Conservation (phyloP, 2,888 invertebrate genomes). For the Nomada flava region DNA sequence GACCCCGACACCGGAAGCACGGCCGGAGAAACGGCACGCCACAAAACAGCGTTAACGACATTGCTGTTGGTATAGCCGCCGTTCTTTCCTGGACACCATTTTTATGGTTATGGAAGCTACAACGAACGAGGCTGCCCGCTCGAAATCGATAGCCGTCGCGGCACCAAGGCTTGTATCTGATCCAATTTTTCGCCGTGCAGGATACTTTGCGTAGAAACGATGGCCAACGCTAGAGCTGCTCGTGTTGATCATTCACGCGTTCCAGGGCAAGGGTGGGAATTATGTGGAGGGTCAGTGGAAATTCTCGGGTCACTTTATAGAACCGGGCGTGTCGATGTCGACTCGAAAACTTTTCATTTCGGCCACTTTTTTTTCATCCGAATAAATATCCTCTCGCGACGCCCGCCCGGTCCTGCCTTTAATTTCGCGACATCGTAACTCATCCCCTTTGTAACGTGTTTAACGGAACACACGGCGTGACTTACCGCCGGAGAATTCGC, state of each 20-base stretch:
- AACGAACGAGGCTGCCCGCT: not conserved
- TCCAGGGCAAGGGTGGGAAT: not conserved
- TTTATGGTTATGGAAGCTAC: slow-evolving; percentile 31
- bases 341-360: not conserved
- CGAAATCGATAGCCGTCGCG: slow-evolving; percentile 12
- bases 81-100: slow-evolving; percentile 8
- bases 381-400: not conserved
- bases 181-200: not conserved
- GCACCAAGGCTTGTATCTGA: not conserved
- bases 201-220: not conserved
- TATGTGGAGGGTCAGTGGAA: not conserved
- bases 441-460: not conserved
- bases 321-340: too few species aligned
- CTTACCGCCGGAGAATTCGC: slow-evolving; percentile 1
- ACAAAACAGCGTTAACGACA: slow-evolving; percentile 12
- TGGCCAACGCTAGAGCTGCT: too few species aligned
- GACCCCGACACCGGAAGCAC: not conserved
- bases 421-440: not conserved
- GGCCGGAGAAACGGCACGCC: not conserved
- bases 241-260: too few species aligned
- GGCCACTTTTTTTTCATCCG: not conserved
- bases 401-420: not conserved
- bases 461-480: not conserved
- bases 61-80: not conserved
- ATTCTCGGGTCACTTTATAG: too few species aligned